Evolutionary conservation across 2,888 invertebrate species (phyloP), one percentile per base, ranked within the genome.

Genomic region (Embidobia sp.): DNA sequence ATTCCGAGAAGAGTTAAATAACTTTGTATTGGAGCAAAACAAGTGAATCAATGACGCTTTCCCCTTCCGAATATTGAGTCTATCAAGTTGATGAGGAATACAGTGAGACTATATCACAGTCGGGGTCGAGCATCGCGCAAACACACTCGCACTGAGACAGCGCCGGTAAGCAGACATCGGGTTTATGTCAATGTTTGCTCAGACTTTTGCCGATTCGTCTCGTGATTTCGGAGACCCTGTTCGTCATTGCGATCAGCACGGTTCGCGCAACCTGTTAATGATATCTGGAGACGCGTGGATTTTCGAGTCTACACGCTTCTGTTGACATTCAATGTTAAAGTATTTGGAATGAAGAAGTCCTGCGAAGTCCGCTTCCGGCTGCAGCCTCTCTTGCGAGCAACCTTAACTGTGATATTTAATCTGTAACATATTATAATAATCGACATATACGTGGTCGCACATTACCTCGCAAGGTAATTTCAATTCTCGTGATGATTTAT

Each of bases 81-180:
- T 19, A 35, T 15, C 29, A 33, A 42, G 44, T 22, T 37, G 11
- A 31, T 16, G 33, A 11, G 49, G 10, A 26, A 11, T 48, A 8
- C 27, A n/a, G 40, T 6, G n/a, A n/a, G n/a, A n/a, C n/a, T n/a
- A n/a, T 10, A 13, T 35, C 35, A 46, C 48, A 48, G 61, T 63
- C 61, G 61, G 61, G 61, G 37, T 49, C 61, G 49, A n/a, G 35
- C 61, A 15, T 49, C 48, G 37, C 35, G 48, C 11, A 37, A 40
- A 18, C 22, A 63, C 61, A 63, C 61, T 63, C 61, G 48, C 37
- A 63, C 18, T 16, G 61, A 63, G 49, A 37, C 61, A 63, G 61
- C 35, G 61, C 48, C 49, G 61, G 49, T 37, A 63, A 27, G 49
- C 61, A 35, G 46, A 46, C 35, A 22, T 59, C 31, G 33, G 37